Base-by-base conservation (phyloP, 2,113 vertebrate species). In the Myocastor coypus region DNA sequence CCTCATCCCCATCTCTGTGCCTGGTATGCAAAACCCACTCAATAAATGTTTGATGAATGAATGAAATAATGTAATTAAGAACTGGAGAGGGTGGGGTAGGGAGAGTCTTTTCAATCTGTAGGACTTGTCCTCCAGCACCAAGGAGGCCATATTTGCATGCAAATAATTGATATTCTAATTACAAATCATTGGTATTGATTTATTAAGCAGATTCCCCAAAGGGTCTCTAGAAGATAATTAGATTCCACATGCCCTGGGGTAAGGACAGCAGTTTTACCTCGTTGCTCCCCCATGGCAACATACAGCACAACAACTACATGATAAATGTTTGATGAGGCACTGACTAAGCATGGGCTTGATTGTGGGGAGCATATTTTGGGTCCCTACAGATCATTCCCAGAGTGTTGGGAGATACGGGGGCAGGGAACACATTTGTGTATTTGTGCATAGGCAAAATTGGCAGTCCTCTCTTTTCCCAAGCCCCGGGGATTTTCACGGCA, bases 131-230 rank as follows among this genome's bases (percentile, higher is more conserved):
- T 87, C 81, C 40, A 85, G 93, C 89, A 87, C 81, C 92, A 64
- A 97, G 96, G 95, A 97, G 95, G 92, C 93, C 96, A 87, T 93
- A 96, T 97, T 97, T 97, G 96, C 97, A 97, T 96, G 94, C 96
- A 93, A 96, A 95, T 96, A 97, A 97, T 97, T 96, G 95, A 97
- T 97, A 97, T 97, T 96, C 95, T 97, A 97, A 97, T 97, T 97
- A 96, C 89, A 95, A 97, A 97, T 97, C 97, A 97, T 97, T 97
- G 14, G 40, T 92, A 97, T 97, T 97, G 97, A 97, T 97, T 97
- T 97, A 97, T 96, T 96, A 97, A 97, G 94, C 93, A 90, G 95
- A 92, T 94, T 87, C 97, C 71, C 94, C 81, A 81, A 85, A 95
- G 97, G 96, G 66, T 89, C 89, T 95, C 86, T 59, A 40, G 96